Conservation (phyloP, 2,113 vertebrate genomes). For the Myodes glareolus region DNA sequence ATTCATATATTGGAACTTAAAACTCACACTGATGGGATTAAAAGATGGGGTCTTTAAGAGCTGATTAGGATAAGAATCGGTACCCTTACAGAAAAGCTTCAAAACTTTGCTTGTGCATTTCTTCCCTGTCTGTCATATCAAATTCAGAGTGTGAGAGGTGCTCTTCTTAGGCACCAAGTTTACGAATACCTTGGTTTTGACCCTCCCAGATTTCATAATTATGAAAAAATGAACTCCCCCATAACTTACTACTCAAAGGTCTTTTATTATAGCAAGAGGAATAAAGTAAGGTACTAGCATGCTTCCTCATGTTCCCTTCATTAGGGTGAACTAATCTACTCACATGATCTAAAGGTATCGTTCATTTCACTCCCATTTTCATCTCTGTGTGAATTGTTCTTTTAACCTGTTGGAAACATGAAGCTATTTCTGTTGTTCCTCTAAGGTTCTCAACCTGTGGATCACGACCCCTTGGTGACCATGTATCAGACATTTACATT, state of each 20-base stretch:
- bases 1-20: not conserved
- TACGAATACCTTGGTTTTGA: not conserved
- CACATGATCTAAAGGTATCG: not conserved
- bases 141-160: not conserved
- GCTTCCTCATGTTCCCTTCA: not conserved
- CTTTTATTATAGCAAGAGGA: not conserved
- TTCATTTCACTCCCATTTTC: too few relatives aligned
- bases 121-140: not conserved
- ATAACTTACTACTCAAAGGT: not conserved
- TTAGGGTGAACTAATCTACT: not conserved
- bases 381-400: not conserved
- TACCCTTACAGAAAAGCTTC: not conserved
- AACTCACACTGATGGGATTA: not conserved
- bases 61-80: not conserved
- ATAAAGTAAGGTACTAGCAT: accelerated
- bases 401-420: not conserved
- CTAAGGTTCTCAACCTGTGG: not conserved
- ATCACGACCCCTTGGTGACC: accelerated
- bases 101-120: not conserved
- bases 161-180: not conserved
- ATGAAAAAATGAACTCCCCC: not conserved
- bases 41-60: not conserved
- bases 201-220: not conserved
- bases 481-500: not conserved
- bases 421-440: not conserved